Conservation (phyloP, 2,113 vertebrate species). For the Corydoras maculifer region DNA sequence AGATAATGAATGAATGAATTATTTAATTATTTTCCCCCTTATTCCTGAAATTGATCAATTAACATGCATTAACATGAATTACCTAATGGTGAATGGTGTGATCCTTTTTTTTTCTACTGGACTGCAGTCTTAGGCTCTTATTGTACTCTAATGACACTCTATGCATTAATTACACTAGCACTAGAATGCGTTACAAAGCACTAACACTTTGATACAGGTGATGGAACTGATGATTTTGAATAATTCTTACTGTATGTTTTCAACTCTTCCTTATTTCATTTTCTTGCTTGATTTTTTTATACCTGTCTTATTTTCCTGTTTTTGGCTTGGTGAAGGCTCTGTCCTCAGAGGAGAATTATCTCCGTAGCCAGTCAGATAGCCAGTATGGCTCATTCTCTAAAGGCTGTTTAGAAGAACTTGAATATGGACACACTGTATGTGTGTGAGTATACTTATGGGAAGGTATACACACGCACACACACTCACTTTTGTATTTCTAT, state of each 20-base stretch:
- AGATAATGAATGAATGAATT: no score
- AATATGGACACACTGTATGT: slow-evolving; percentile 91
- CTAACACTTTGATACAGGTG: slow-evolving; percentile 12
- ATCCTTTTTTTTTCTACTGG: no score
- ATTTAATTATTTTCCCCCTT: no score
- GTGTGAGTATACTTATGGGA: slow-evolving; percentile 95
- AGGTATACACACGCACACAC: slow-evolving; percentile 60
- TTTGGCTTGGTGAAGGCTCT: slow-evolving; percentile 71
- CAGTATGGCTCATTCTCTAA: slow-evolving; percentile 87
- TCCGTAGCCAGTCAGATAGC: slow-evolving; percentile 91
- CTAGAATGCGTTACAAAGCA: slow-evolving; percentile 13
- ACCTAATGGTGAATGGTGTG: no score
- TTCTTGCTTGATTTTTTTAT: neutral
- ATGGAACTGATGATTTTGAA: slow-evolving; percentile 8
- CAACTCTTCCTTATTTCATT: slow-evolving; percentile 34
- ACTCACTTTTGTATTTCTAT: no score
- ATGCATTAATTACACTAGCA: neutral
- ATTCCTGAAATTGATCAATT: no score
- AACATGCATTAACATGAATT: no score
- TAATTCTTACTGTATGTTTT: slow-evolving; percentile 50
- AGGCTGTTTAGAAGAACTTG: slow-evolving; percentile 94
- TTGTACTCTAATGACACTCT: no score
- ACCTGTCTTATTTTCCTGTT: slow-evolving; percentile 33
- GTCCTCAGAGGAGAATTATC: slow-evolving; percentile 83
- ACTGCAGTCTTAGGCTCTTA: no score